A percentile compares a stretch with the other conserved stretches of the same genome.
Evolutionary conservation across 2,797 vertebrate species (phyloP).

Genomic region (Acrocephalus scirpaceus): DNA sequence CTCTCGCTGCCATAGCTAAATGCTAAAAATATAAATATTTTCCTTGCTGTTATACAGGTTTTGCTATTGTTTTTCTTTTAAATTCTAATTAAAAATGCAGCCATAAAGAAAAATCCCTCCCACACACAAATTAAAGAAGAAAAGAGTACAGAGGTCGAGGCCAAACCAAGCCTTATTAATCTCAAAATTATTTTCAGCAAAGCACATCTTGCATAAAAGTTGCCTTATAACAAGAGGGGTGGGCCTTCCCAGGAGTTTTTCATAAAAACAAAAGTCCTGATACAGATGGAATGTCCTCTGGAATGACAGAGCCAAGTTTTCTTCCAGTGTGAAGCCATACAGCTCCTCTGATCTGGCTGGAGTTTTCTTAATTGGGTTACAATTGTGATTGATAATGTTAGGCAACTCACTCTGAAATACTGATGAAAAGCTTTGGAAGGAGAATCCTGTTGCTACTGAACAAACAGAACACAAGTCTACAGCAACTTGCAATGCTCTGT

Average conservation of each 20-base stretch:
- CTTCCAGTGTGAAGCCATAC: neutral
- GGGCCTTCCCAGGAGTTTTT: neutral
- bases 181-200: neutral
- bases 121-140: neutral
- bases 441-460: neutral
- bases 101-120: neutral
- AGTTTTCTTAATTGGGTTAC: neutral
- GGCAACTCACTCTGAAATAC: neutral
- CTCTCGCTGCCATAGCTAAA: neutral
- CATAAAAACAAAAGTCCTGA: neutral
- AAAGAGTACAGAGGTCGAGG: neutral
- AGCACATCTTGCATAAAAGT: neutral
- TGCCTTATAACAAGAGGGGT: neutral
- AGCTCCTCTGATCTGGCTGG: neutral
- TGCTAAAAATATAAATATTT: constrained; percentile 26
- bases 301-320: neutral
- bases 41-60: neutral
- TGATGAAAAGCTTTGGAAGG: neutral
- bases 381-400: neutral
- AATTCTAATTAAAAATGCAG: neutral
- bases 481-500: neutral
- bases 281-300: neutral
- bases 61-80: neutral
- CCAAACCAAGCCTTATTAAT: neutral
- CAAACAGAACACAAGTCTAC: neutral